Conservation (phyloP, 2,797 vertebrate species). For the Mus minutoides region DNA sequence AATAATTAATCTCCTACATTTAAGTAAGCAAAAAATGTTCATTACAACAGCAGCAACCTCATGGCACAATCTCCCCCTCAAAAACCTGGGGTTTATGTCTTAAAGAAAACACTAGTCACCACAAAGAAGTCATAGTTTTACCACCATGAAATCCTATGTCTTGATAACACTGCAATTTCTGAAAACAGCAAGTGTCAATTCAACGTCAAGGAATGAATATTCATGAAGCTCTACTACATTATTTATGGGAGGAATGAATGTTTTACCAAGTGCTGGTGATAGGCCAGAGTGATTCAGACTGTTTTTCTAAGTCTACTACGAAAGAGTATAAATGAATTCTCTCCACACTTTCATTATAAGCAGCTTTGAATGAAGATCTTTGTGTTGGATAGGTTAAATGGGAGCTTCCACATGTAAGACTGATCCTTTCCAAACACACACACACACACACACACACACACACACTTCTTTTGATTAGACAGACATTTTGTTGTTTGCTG, state of each 20-base stretch:
- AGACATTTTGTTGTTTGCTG: not conserved
- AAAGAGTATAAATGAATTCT: not conserved
- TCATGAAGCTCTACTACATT: not conserved
- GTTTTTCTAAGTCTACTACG: not conserved
- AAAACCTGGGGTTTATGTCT: not conserved
- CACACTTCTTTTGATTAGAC: not conserved
- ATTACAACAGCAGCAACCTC: conserved; percentile 10
- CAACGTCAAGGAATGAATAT: not conserved
- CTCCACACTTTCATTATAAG: not conserved
- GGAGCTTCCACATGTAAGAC: not conserved
- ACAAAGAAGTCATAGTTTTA: not conserved
- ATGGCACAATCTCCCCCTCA: not conserved
- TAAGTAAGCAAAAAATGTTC: conserved; percentile 36
- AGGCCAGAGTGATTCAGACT: not conserved
- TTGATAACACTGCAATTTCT: not conserved
- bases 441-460: no score
- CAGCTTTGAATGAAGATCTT: conserved; percentile 20
- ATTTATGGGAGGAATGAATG: not conserved
- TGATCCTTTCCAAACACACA: not conserved
- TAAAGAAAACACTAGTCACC: not conserved
- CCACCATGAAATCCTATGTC: not conserved
- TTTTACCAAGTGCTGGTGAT: not conserved
- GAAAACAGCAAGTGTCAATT: not conserved
- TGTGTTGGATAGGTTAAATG: not conserved
- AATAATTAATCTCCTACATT: not conserved